phyloP scores from a whole-genome alignment of 1,140 invertebrate genomes.

The Anoplolepis gracilipes region DNA sequence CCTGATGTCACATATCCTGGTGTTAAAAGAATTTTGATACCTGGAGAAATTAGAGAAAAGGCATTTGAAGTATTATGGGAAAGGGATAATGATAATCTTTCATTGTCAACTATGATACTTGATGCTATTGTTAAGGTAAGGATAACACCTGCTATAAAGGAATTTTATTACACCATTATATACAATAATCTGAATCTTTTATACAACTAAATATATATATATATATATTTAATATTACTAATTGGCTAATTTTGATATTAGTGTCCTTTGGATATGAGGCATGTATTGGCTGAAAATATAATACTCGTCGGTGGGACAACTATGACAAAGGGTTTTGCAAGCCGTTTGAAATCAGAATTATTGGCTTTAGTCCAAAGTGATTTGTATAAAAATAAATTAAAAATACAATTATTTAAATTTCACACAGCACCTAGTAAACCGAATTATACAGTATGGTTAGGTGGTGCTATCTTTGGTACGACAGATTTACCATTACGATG shows the following conservation, averaged over 20 bases:
- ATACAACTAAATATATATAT: not conserved
- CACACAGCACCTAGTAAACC: constrained; percentile 92
- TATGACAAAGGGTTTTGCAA: constrained; percentile 92
- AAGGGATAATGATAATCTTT: constrained; percentile 93
- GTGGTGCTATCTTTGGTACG: constrained; percentile 94
- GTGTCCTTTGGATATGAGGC: constrained; percentile 92
- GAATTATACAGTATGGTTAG: constrained; percentile 95
- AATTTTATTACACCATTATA: not conserved
- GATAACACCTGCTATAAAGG: not conserved
- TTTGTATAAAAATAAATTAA: constrained; percentile 89
- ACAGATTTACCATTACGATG: constrained; percentile 92
- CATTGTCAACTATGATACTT: constrained; percentile 93
- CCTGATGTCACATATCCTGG: constrained; percentile 92
- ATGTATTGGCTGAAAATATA: constrained; percentile 92
- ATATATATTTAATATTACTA: not conserved
- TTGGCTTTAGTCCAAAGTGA: constrained; percentile 88
- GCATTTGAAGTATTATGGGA: constrained; percentile 94
- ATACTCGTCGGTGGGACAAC: constrained; percentile 94
- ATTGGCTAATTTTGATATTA: constrained; percentile 79
- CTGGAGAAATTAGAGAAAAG: constrained; percentile 91
- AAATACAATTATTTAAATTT: constrained; percentile 91
- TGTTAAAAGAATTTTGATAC: constrained; percentile 87
- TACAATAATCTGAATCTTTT: not conserved
- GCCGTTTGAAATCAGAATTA: constrained; percentile 92
- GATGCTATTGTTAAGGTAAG: constrained; percentile 92